A percentile compares a stretch with the other conserved stretches of the same genome.
These are phyloP conservation scores for Rhodophaea formosa DNA, from an alignment of 2,888 invertebrate genomes.

Conservation along the genomic window DNA sequence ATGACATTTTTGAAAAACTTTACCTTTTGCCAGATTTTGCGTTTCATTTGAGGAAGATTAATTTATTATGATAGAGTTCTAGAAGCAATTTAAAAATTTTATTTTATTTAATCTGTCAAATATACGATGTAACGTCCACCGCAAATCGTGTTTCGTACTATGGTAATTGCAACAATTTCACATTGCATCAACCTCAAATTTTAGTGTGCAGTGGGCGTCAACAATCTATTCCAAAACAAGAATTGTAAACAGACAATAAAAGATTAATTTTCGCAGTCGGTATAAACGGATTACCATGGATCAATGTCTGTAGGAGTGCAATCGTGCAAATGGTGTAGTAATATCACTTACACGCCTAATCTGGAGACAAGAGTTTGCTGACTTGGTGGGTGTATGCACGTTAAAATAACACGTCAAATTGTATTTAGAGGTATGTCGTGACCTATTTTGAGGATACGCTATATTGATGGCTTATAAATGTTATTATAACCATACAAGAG, in stretches of 20 bases:
- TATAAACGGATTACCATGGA: slow-evolving; percentile 8
- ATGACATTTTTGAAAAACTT: no score
- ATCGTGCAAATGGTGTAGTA: slow-evolving; percentile 11
- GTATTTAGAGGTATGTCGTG: slow-evolving; percentile 4
- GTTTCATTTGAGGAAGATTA: no score
- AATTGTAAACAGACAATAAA: slow-evolving; percentile 5
- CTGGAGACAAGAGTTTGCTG: slow-evolving; percentile 5
- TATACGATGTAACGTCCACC: no score
- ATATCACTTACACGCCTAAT: slow-evolving; percentile 1
- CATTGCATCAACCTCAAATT: not conserved
- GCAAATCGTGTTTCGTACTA: not conserved
- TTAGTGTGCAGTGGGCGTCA: not conserved
- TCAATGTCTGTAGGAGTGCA: slow-evolving; percentile 10
- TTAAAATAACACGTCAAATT: slow-evolving; percentile 16
- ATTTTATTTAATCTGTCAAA: no score
- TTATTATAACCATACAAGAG: slow-evolving; percentile 45
- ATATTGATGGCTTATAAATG: slow-evolving; percentile 35
- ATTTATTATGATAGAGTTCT: no score
- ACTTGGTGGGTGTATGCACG: slow-evolving; percentile 6
- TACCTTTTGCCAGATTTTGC: no score
- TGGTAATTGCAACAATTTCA: not conserved
- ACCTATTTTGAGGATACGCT: slow-evolving; percentile 32
- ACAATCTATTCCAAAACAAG: not conserved
- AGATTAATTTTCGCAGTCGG: slow-evolving; percentile 6
- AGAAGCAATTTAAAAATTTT: no score